phyloP scores from a whole-genome alignment of 2,113 vertebrate species.

The Felis catus region F.catus_Fca126_mat1.0 CM031411.1:242501-243000 shows the following conservation, averaged over 20 bases:
- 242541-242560: too few relatives aligned
- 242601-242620: neutral
- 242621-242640: rapidly evolving
- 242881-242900: too few relatives aligned
- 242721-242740: too few relatives aligned
- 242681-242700: neutral
- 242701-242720: neutral
- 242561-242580: neutral
- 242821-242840: neutral
- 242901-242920: too few relatives aligned
- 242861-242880: neutral
- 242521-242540: neutral
- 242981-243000: neutral
- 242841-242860: neutral
- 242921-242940: too few relatives aligned
- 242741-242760: neutral
- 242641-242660: neutral
- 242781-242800: neutral
- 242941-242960: neutral
- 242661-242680: neutral
- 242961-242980: neutral
- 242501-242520: neutral
- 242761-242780: neutral
- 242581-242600: neutral
- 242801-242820: rapidly evolving